Conservation (phyloP, 1,140 invertebrate species). For the Eumeta japonica region DNA sequence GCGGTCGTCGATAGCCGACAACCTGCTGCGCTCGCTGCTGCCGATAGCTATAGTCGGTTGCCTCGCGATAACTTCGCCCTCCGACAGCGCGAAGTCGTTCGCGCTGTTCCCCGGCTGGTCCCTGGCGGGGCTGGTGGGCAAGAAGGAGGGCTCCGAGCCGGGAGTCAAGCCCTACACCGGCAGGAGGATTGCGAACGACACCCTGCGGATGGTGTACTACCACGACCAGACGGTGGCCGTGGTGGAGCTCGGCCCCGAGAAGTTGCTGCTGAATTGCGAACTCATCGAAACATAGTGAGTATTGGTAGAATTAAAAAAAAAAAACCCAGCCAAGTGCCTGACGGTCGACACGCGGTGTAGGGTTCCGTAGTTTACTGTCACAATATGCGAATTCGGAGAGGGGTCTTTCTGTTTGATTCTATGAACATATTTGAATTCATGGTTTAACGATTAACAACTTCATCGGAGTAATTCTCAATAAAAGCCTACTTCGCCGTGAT, state of each 20-base stretch:
- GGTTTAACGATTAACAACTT: too few species aligned
- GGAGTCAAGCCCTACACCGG: slow-evolving; percentile 62
- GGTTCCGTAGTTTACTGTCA: too few species aligned
- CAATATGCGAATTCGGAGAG: too few species aligned
- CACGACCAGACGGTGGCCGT: slow-evolving; percentile 79
- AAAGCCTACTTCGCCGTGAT: too few species aligned
- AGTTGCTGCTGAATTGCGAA: slow-evolving; percentile 72
- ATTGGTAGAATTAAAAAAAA: too few species aligned
- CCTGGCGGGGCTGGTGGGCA: slow-evolving; percentile 35
- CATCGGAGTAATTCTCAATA: too few species aligned
- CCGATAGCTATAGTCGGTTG: slow-evolving; percentile 41
- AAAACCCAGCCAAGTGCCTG: too few species aligned
- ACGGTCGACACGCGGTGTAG: too few species aligned
- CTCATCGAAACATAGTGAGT: slow-evolving; percentile 80
- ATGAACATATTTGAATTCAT: too few species aligned
- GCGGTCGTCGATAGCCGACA: slow-evolving; percentile 32
- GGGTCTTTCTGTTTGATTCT: too few species aligned
- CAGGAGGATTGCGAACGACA: slow-evolving; percentile 60
- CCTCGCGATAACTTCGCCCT: slow-evolving; percentile 41
- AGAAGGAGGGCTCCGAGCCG: slow-evolving; percentile 27
- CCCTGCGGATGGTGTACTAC: slow-evolving; percentile 70
- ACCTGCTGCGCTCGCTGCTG: slow-evolving; percentile 37
- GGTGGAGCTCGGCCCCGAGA: slow-evolving; percentile 67
- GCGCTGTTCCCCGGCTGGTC: slow-evolving; percentile 53
- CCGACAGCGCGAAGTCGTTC: slow-evolving; percentile 52